Evolutionary conservation across 1,140 invertebrate genomes (phyloP), one percentile per base, ranked within the genome.

Genomic region (Melipona quadrifasciata): DNA sequence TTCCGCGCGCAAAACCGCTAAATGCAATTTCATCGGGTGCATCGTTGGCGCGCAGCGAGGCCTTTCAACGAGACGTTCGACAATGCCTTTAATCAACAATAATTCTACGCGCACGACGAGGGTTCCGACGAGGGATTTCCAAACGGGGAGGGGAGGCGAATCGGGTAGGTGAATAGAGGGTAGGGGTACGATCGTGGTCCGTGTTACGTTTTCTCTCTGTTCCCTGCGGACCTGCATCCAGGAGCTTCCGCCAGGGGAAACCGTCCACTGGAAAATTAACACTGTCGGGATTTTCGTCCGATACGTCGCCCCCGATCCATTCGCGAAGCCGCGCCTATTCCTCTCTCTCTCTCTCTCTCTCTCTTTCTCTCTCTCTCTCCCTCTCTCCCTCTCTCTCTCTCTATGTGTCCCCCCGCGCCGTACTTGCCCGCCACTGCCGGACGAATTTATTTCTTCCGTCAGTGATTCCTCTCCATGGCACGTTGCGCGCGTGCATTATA

Each of bases 61-160:
- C 76, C 83, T 90, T 91, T 90, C 89, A 87, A 84, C 84, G 80
- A 82, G 74, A 76, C 83, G 65, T 78, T 76, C 90, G 87, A 92
- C 91, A 93, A 93, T 93, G 89, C 91, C 92, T 92, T 93, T 92
- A 93, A 93, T 93, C 92, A 93, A 93, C 91, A 92, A 93, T 93
- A 93, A 93, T 93, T 92, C 90, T 78, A 77, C 86, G 55, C 80
- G 73, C 86, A 55, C 73, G 81, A 47, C 39, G 68, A 76, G 86
- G 70, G 79, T 68, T 53, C 64, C 76, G 21, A 55, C 76, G 82
- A 53, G 83, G 77, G 76, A 73, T 80, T 75, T 78, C 77, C 39
- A 47, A 70, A 65, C 53, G 55, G 57, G 57, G 64, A 58, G 57
- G 58, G 72, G 21, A 31, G 31, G 51, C 11, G 39, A n/a, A 53